Percentiles rank a stretch among this genome's conserved stretches.
Conservation (phyloP, 1,140 invertebrate genomes). For the Heliconius eleuchia region DNA sequence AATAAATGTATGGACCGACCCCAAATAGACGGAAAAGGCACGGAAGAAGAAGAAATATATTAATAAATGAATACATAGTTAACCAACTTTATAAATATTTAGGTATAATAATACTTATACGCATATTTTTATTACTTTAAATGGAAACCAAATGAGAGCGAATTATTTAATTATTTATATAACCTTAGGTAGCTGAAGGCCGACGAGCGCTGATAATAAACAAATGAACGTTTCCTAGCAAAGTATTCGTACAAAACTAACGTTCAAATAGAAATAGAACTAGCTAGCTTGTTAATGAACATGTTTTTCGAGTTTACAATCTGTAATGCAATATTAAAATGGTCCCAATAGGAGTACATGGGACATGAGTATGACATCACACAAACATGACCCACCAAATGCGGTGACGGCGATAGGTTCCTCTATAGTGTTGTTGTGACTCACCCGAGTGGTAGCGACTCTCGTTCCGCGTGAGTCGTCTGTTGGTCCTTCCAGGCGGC, state of each 20-base stretch:
- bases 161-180: slow-evolving; percentile 21
- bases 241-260: slow-evolving; percentile 18
- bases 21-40: too few species aligned
- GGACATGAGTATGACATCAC: slow-evolving; percentile 49
- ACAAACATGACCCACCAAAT: slow-evolving; percentile 42
- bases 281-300: slow-evolving; percentile 33
- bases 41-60: background rate
- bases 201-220: slow-evolving; percentile 19
- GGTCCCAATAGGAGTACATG: slow-evolving; percentile 28
- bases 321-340: slow-evolving; percentile 28
- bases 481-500: slow-evolving; percentile 89
- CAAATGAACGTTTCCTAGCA: slow-evolving; percentile 26
- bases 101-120: background rate
- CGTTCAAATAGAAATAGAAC: slow-evolving; percentile 32
- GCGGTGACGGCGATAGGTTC: slow-evolving; percentile 47
- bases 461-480: slow-evolving; percentile 95
- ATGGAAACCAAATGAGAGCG: background rate
- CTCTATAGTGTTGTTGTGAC: slow-evolving; percentile 58
- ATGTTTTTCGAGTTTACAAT: slow-evolving; percentile 31
- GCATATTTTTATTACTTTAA: background rate
- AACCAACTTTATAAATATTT: background rate
- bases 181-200: slow-evolving; percentile 22
- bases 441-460: slow-evolving; percentile 98
- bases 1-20: too few species aligned
- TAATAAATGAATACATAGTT: background rate